Base-by-base conservation (phyloP, 2,888 invertebrate genomes). In the Erpobdella octoculata region DNA sequence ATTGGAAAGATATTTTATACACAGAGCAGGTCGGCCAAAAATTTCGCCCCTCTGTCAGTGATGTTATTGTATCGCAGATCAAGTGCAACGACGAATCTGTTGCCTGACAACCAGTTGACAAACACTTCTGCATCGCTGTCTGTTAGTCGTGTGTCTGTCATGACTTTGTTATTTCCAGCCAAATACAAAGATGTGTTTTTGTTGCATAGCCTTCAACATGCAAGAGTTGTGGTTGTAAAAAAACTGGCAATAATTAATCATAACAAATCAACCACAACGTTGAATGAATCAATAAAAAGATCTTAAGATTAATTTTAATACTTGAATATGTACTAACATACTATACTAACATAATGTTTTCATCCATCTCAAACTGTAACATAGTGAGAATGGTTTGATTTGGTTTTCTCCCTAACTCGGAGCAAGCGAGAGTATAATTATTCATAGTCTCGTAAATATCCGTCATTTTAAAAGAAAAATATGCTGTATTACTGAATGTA, bases 1-100 rank as follows among this genome's bases (percentile, higher is more conserved):
- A 36, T n/a, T 58, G 9, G 31, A 35, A 59, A 21, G n/a, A 33
- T n/a, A 62, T 33, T n/a, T 21, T 33, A 46, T 28, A 67, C 67
- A n/a, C 46, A 46, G 28, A 67, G 48, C 18, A 67, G 31, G 21
- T 67, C 46, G 12, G 67, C 67, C 25, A 67, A 18, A 48, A n/a
- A 21, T n/a, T 46, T 15, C 18, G 67, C 67, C 8, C 83, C 83
- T 68, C 77, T 76, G 72, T 82, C 81, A 37, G 80, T 79, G 61
- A 83, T 79, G 70, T 80, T 77, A 75, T 83, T 83, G 74, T 80
- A 83, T 18, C 82, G 77, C 0, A 83, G 78, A 67, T 82, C 82
- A 6, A 83, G 70, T 67, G 62, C 12, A 33, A 62, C 35, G 31
- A 62, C 31, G 62, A 33, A 62, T 33, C 33, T 62, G 62, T 62